Evolutionary conservation across 2,113 vertebrate genomes (phyloP).

Genomic region (Notarius lentiginosus): DNA sequence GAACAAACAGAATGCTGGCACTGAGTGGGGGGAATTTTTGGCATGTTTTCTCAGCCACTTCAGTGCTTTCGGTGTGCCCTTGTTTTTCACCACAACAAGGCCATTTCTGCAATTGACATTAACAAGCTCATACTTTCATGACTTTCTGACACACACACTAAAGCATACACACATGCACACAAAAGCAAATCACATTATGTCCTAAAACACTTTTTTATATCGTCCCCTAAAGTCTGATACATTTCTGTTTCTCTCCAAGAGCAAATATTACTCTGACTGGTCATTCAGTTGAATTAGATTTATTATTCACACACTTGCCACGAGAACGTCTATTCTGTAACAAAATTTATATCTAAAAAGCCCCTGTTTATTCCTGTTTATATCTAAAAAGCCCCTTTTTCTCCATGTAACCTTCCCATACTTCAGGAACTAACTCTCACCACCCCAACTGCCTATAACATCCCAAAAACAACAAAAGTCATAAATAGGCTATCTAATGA

Average conservation of each 20-base stretch:
- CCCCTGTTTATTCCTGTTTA: background rate
- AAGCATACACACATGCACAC: conserved; percentile 48
- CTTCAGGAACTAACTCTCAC: background rate
- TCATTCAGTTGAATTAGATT: background rate
- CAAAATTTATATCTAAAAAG: too few relatives aligned
- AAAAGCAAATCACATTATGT: conserved; percentile 54
- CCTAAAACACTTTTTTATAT: background rate
- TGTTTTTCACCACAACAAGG: conserved; percentile 76
- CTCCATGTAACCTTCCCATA: background rate
- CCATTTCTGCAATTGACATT: conserved; percentile 71
- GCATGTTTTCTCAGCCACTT: conserved; percentile 71
- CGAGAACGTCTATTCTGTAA: background rate
- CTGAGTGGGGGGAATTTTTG: conserved; percentile 63
- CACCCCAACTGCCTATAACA: background rate
- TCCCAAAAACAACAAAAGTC: background rate
- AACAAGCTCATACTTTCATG: conserved; percentile 78
- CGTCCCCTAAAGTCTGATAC: background rate
- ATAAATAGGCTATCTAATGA: background rate
- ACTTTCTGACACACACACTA: conserved; percentile 65
- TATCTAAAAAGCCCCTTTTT: background rate
- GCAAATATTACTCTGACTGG: background rate
- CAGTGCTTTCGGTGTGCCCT: conserved; percentile 63
- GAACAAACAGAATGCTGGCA: conserved; percentile 58
- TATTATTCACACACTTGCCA: background rate
- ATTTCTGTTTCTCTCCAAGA: background rate